Conservation (phyloP, 1,140 invertebrate genomes). For the Telenomus remus region DNA sequence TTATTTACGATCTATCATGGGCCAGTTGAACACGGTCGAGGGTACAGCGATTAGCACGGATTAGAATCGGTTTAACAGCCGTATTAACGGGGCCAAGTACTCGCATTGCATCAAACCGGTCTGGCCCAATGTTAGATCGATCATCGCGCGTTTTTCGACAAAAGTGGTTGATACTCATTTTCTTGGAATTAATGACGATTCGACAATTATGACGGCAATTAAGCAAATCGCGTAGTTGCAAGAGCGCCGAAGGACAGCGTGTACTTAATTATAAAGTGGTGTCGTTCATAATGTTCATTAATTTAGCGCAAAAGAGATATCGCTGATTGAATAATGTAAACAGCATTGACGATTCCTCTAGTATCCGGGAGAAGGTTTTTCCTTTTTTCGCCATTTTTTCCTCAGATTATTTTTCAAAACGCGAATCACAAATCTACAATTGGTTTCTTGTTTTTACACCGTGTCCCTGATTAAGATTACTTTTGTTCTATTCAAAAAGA, state of each 20-base stretch:
- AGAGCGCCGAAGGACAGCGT: slow-evolving; percentile 16
- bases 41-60: slow-evolving; percentile 61
- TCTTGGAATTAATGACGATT: slow-evolving; percentile 11
- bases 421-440: too few species aligned
- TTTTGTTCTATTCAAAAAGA: too few species aligned
- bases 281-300: slow-evolving; percentile 32
- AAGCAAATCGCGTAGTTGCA: slow-evolving; percentile 4
- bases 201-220: slow-evolving; percentile 10
- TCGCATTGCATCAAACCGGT: slow-evolving; percentile 30
- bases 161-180: slow-evolving; percentile 1
- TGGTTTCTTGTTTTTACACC: too few species aligned
- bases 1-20: slow-evolving; percentile 35
- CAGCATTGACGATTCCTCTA: slow-evolving; percentile 19
- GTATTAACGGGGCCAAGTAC: slow-evolving; percentile 73
- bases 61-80: slow-evolving; percentile 64
- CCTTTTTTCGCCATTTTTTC: neutral
- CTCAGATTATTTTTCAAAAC: neutral
- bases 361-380: slow-evolving; percentile 19
- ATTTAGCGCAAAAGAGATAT: slow-evolving; percentile 20
- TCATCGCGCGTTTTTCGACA: slow-evolving; percentile 19
- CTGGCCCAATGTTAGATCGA: slow-evolving; percentile 19
- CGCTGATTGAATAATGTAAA: slow-evolving; percentile 16
- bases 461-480: neutral
- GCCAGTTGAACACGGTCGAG: slow-evolving; percentile 31
- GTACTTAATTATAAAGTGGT: slow-evolving; percentile 28